Evolutionary conservation across 2,888 invertebrate genomes (phyloP), one percentile per base, ranked within the genome.

Genomic region (Heteromyza rotundicornis): DNA sequence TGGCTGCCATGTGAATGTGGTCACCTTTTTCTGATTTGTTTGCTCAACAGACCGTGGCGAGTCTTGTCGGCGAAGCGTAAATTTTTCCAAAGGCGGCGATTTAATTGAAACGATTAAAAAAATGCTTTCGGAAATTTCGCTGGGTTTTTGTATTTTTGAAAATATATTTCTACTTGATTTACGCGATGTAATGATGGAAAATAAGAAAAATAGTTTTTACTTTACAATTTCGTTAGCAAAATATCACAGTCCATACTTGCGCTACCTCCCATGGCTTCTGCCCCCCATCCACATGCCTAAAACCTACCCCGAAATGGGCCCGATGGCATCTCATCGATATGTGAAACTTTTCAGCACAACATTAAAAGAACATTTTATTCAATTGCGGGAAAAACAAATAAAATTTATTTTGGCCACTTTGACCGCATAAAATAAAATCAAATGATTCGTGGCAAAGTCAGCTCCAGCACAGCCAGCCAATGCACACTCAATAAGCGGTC

Each of bases 381-480:
- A 80, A 79, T 79, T 80, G 76, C 69, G 70, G 64, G 64, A 70
- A 76, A 78, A 77, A 77, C 74, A 79, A 79, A 79, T 75, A 78
- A 78, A 80, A 76, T 73, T 68, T 76, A 76, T 74, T 73, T 70
- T 67, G 72, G 67, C 69, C 69, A 72, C 72, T 74, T 79, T 75
- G 69, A 70, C 67, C 70, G 70, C 72, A 79, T 75, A 70, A 73
- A 75, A 74, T 73, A 72, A 78, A 75, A 77, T 72, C 69, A 76
- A 77, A 78, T 73, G 75, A 74, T 71, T 76, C 74, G 75, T 76
- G 66, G 74, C 20, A 67, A 68, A 73, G 67, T 66, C 58, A 36
- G 70, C 65, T n/a, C 17, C 20, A 8, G 22, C 56, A 16, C 16
- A 56, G 40, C 22, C 36, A 36, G 63, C 23, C 16, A 62, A 56